phyloP scores from a whole-genome alignment of 1,140 invertebrate species.

The Zelostemma sp. region DNA sequence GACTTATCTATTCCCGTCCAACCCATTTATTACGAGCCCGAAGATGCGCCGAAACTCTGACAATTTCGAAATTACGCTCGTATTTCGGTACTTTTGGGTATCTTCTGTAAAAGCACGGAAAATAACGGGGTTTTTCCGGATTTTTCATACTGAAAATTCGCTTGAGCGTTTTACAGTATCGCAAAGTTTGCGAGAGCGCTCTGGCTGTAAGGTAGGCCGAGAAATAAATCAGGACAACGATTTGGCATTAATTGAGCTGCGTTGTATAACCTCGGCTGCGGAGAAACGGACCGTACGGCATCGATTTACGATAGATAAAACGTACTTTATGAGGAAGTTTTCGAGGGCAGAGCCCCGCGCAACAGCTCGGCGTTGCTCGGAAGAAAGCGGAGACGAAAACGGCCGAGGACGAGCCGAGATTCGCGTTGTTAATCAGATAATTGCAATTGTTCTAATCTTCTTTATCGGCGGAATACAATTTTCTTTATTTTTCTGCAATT shows the following conservation, averaged over 20 bases:
- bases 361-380: slow-evolving; percentile 6
- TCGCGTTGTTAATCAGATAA: slow-evolving; percentile 1
- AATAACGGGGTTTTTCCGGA: no score
- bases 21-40: no score
- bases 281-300: slow-evolving; percentile 63
- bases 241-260: slow-evolving; percentile 70
- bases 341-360: slow-evolving; percentile 42
- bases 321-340: slow-evolving; percentile 69
- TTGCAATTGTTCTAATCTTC: not conserved
- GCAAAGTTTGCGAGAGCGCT: slow-evolving; percentile 17
- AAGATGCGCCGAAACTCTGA: no score
- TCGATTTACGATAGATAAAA: slow-evolving; percentile 71
- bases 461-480: no score
- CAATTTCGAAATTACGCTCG: no score
- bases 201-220: slow-evolving; percentile 44
- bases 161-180: slow-evolving; percentile 20
- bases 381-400: slow-evolving; percentile 12
- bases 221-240: slow-evolving; percentile 67
- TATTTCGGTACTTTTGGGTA: no score
- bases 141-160: no score
- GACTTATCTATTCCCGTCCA: no score
- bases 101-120: no score
- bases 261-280: slow-evolving; percentile 61
- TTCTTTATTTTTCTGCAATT: no score
- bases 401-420: slow-evolving; percentile 13